Evolutionary conservation across 2,888 invertebrate genomes (phyloP), one percentile per base, ranked within the genome.

Genomic region (Caenorhabditis becei): DNA sequence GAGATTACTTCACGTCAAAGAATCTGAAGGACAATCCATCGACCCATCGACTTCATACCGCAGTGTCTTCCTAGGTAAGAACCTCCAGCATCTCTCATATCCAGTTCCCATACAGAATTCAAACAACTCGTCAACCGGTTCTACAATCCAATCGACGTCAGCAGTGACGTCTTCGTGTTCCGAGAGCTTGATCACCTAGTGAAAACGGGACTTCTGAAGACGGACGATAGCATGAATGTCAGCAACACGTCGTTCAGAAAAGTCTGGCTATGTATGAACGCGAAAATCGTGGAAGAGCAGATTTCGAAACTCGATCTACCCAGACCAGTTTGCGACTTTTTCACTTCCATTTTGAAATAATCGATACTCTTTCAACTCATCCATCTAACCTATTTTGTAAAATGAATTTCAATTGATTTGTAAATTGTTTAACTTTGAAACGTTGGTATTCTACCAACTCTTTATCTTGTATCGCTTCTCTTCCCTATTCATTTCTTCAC

Each of bases 151-250:
- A 23, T 81, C 8, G 47, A 71, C 47, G 81, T 81, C 0, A 56
- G 49, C 26, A 81, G 67, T 24, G 81, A 81, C 44, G 37, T 77
- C 16, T 77, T 49, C 23, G 47, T 81, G 18, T 81, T 77, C 54
- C 77, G 81, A 2, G 81, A 77, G 62, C 35, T 81, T 24, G 81
- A 81, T 72, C 77, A 81, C 58, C 66, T 81, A 5, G 69, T 77
- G 20, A 67, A 72, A 51, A 67, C 66, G 41, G 81, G 81, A 59
- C 51, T 81, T 24, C 23, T 81, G 32, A 51, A 49, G 41, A 67
- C 67, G 1, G 81, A 81, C 32, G 58, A 69, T 20, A 72, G 51
- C 35, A 49, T 23, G 0, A 81, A 77, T 51, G 62, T 72, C 0
- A 74, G 71, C 0, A 77, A 81, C 24, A 72, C 66, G 1, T 81